Percentiles rank a stretch among this genome's conserved stretches.
Evolutionary conservation across 2,797 vertebrate genomes (phyloP).

Genomic region (Vipera latastei): DNA sequence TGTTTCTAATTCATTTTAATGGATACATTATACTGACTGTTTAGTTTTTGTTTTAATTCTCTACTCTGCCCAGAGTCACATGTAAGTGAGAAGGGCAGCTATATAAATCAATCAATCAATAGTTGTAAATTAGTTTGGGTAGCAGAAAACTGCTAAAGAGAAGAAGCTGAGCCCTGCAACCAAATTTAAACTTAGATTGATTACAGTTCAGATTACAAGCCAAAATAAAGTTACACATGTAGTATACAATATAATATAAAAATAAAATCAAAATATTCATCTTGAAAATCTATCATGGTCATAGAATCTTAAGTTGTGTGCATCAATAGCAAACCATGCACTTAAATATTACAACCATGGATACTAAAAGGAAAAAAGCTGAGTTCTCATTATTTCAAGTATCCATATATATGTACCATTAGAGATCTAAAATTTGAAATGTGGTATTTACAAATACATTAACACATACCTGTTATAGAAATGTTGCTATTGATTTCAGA

Average conservation of each 20-base stretch:
- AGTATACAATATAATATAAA: not conserved
- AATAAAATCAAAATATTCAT: not conserved
- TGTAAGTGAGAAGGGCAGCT: not conserved
- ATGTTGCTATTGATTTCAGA: not conserved
- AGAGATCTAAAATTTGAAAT: slow-evolving; percentile 4
- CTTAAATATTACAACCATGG: not conserved
- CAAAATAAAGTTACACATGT: not conserved
- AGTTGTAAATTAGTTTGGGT: slow-evolving; percentile 15
- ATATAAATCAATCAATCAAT: not conserved
- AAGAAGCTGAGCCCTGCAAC: slow-evolving; percentile 35
- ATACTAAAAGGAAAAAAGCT: not conserved
- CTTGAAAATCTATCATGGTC: slow-evolving; percentile 30
- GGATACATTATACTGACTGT: not conserved
- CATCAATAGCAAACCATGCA: not conserved
- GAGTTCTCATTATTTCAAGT: not conserved
- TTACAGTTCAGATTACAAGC: not conserved
- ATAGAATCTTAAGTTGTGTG: not conserved
- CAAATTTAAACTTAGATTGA: slow-evolving; percentile 5
- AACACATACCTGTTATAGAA: not conserved
- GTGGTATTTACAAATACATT: not conserved
- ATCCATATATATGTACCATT: not conserved
- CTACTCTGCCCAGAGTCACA: not conserved
- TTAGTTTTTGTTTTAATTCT: not conserved
- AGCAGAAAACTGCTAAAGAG: not conserved
- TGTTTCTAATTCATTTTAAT: not conserved